Base-by-base conservation (phyloP, 1,140 invertebrate species). In the Chrysoperla carnea region DNA sequence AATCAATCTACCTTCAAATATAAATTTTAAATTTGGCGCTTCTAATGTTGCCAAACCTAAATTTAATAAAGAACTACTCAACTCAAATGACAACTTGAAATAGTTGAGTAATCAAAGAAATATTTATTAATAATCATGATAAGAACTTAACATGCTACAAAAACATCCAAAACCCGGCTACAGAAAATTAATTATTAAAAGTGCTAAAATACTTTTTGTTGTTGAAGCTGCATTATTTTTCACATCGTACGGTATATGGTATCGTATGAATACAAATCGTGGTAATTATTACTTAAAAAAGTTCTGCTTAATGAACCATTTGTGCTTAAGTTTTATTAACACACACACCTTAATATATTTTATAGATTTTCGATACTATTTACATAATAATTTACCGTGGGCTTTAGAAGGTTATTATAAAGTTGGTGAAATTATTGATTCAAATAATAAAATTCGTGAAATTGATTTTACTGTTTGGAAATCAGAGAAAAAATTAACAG, bases 341-440 rank as follows among this genome's bases (percentile, higher is more conserved):
- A 33, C 6, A 33, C 31, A 12, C 17, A 23, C 17, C 17, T 23
- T 23, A 23, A 11, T 33, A 7, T 7, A 33, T 33, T 39, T 52
- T 62, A 11, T 54, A 75, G 73, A 74, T 54, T 73, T 72, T 47
- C 66, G 73, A 13, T 54, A 64, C 36, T 72, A 72, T 49, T 67
- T 75, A 47, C 56, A 64, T 53, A 64, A 71, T 37, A 75, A 75
- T 46, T 73, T 65, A 53, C 70, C 70, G 29, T 67, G 61, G 50
- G 55, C 70, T n/a, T 52, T 76, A 36, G 69, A 75, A 49, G 61
- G 64, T 12, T 76, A 73, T 52, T 76, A 76, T 51, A 61, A 59
- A 50, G 45, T 73, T n/a, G 72, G 71, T 33, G 72, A 75, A 52
- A 57, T 56, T 15, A 44, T 75, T 9, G 62, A 50, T 45, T 40